Evolutionary conservation across 2,113 vertebrate genomes (phyloP).

Genomic region (Poeciliopsis retropinna): DNA sequence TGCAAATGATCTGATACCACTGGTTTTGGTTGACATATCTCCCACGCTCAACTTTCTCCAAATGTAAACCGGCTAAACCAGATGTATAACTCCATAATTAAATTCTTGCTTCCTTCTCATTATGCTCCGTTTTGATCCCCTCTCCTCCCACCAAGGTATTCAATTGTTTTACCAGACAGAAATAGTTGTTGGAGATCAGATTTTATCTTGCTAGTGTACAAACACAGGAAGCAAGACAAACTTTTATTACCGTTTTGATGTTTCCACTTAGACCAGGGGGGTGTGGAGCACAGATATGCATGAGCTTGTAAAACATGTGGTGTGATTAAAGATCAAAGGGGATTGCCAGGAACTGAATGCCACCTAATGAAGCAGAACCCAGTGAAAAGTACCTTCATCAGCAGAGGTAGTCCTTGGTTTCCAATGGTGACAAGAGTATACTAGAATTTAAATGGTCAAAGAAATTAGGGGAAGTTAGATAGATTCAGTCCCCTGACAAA

Average conservation of each 20-base stretch:
- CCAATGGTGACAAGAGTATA: background rate
- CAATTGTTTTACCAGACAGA: background rate
- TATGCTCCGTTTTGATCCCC: background rate
- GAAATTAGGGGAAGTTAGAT: constrained; percentile 29
- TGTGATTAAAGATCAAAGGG: constrained; percentile 16
- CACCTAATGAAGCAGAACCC: constrained; percentile 15
- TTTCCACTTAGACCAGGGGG: background rate
- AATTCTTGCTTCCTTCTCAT: constrained; percentile 7
- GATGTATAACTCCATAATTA: background rate
- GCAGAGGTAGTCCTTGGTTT: constrained; percentile 14
- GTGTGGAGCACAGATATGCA: background rate
- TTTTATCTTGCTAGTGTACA: background rate
- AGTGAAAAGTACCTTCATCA: constrained; percentile 41
- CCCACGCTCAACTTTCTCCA: background rate
- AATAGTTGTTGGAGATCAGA: background rate
- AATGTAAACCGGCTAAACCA: constrained; percentile 1
- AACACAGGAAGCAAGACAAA: background rate
- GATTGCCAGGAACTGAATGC: constrained; percentile 30
- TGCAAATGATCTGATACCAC: constrained; percentile 13
- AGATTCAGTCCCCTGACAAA: background rate
- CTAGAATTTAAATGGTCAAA: constrained; percentile 4
- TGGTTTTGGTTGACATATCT: constrained; percentile 21
- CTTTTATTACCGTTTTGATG: background rate
- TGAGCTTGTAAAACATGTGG: background rate
- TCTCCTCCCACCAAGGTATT: background rate